Conservation (phyloP, 2,888 invertebrate species). For the Lydus trimaculatus region DNA sequence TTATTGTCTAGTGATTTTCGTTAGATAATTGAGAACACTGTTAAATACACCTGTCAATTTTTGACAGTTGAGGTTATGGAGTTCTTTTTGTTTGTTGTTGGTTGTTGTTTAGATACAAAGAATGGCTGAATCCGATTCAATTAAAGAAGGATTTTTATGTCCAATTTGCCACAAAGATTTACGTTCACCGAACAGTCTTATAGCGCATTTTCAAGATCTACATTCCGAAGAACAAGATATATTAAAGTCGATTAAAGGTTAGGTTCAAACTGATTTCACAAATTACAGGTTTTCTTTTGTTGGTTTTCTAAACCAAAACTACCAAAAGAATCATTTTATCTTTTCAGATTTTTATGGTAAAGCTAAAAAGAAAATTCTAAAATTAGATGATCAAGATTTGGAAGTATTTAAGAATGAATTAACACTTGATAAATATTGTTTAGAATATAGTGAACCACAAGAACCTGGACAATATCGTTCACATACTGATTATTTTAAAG, state of each 20-base stretch:
- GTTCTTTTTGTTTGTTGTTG: no score
- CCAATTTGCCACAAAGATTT: conserved; percentile 94
- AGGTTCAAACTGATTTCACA: conserved; percentile 21
- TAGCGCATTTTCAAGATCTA: conserved; percentile 86
- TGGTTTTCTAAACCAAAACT: no score
- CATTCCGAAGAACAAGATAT: conserved; percentile 90
- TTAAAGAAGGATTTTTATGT: conserved; percentile 93
- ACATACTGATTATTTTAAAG: conserved; percentile 80
- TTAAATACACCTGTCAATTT: no score
- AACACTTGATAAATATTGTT: conserved; percentile 51
- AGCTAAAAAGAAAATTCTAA: conserved; percentile 87
- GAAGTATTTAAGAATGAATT: conserved; percentile 66
- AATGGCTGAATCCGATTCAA: conserved; percentile 53
- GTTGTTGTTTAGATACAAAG: no score
- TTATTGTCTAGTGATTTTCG: no score
- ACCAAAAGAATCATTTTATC: no score
- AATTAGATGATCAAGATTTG: conserved; percentile 74
- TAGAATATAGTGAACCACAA: conserved; percentile 67
- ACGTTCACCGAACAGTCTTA: conserved; percentile 82
- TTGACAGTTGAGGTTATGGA: no score
- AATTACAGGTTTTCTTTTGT: no score
- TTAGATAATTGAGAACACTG: no score
- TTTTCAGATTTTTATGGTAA: conserved; percentile 75
- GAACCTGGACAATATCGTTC: conserved; percentile 70
- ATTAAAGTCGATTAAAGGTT: conserved; percentile 78